Evolutionary conservation across 2,797 vertebrate genomes (phyloP).

Genomic region (Gephyroberyx darwinii): DNA sequence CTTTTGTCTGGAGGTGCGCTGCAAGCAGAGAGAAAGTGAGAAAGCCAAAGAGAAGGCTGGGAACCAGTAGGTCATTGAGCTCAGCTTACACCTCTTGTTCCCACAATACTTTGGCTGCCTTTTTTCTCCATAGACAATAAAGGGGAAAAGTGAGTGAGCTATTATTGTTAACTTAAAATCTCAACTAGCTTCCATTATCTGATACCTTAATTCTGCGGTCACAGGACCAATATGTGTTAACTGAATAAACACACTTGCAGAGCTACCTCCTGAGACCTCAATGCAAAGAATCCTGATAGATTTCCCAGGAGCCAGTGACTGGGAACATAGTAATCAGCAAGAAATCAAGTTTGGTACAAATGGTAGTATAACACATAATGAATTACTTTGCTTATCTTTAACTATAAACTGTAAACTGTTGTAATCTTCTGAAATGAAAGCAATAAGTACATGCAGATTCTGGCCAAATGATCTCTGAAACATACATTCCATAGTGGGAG

Average conservation of each 20-base stretch:
- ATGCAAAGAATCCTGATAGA: constrained; percentile 54
- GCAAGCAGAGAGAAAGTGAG: constrained; percentile 66
- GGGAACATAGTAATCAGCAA: constrained; percentile 11
- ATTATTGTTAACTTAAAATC: constrained; percentile 71
- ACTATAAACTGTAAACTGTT: too few species aligned
- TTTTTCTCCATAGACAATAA: constrained; percentile 64
- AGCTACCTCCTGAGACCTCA: constrained; percentile 61
- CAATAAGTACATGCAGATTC: too few species aligned
- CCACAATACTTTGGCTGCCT: constrained; percentile 72
- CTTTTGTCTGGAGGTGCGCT: constrained; percentile 74
- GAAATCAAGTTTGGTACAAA: not conserved
- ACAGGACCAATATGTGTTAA: constrained; percentile 49
- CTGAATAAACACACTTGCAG: constrained; percentile 61
- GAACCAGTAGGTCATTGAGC: constrained; percentile 75
- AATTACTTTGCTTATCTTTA: too few species aligned
- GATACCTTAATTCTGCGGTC: constrained; percentile 62
- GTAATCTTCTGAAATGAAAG: too few species aligned
- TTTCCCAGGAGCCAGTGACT: constrained; percentile 57
- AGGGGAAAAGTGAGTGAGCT: constrained; percentile 61
- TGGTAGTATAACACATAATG: too few species aligned
- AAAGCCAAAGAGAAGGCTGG: constrained; percentile 69
- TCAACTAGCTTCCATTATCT: constrained; percentile 58
- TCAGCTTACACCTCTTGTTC: constrained; percentile 76
- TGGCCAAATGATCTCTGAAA: too few species aligned
- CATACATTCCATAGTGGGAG: too few species aligned